Percentiles rank a stretch among this genome's conserved stretches.
Conservation (phyloP, 2,888 invertebrate species). For the Brachyopa scutellaris region DNA sequence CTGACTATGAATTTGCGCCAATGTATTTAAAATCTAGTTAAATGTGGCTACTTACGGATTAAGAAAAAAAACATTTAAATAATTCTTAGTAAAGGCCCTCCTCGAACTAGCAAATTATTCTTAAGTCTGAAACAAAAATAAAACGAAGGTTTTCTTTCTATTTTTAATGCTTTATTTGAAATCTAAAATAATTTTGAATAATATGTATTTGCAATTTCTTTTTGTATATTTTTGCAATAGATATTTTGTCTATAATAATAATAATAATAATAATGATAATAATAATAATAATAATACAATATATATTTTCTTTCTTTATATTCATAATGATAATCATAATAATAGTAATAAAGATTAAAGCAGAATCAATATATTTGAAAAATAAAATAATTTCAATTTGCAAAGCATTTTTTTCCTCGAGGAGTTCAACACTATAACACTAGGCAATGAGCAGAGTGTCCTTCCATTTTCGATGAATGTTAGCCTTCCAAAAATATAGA, state of each 20-base stretch:
- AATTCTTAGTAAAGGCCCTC: no score
- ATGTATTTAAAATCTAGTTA: no score
- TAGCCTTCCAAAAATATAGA: conserved; percentile 1
- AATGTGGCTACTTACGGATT: no score
- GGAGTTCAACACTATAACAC: background rate
- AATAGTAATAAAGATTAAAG: conserved; percentile 52
- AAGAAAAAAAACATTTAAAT: no score
- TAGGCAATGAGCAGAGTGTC: background rate
- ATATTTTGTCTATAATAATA: conserved; percentile 53
- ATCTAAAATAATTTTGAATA: conserved; percentile 63
- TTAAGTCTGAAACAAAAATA: background rate
- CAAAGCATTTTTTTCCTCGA: conserved; percentile 6
- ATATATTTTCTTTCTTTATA: conserved; percentile 29
- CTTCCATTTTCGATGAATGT: background rate
- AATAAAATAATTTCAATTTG: conserved; percentile 9
- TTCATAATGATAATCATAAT: conserved; percentile 47
- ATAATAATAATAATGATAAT: conserved; percentile 54
- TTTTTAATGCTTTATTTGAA: conserved; percentile 66
- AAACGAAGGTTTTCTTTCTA: background rate
- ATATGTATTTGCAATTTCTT: background rate
- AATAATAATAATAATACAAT: conserved; percentile 56
- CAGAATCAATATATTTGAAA: conserved; percentile 42
- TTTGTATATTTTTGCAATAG: conserved; percentile 26
- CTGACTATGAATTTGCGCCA: no score
- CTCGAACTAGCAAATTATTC: no score